Conservation (phyloP, 2,797 vertebrate species). For the Florisuga fusca region DNA sequence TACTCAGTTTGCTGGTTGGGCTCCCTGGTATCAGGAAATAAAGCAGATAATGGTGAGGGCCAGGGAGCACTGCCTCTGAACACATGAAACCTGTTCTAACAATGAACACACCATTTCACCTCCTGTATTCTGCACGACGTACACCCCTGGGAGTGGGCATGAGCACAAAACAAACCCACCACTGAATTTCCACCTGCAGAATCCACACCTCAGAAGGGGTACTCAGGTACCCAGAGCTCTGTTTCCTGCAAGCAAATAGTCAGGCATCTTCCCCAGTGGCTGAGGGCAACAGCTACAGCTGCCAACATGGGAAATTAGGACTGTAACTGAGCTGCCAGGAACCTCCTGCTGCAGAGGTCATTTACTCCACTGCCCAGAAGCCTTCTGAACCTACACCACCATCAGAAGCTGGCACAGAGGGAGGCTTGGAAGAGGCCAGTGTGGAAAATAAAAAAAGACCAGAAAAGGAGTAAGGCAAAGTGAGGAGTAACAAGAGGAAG, state of each 20-base stretch:
- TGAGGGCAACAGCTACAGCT: accelerated
- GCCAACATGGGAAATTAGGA: background rate
- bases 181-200: background rate
- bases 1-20: constrained; percentile 88
- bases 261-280: background rate
- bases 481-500: background rate
- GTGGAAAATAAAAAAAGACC: background rate
- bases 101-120: background rate
- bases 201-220: background rate
- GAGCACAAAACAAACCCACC: background rate
- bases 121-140: background rate
- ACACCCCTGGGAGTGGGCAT: background rate
- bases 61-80: background rate
- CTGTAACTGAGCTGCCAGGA: background rate
- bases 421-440: background rate
- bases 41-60: constrained; percentile 52
- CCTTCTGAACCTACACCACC: background rate
- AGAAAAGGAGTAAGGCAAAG: background rate
- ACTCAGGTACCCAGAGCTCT: background rate
- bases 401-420: background rate
- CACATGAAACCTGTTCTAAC: background rate
- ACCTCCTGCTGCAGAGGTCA: background rate
- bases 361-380: background rate
- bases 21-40: constrained; percentile 82
- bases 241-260: background rate